Base-by-base conservation (phyloP, 2,888 invertebrate genomes). In the Neoscelio sp. region DNA sequence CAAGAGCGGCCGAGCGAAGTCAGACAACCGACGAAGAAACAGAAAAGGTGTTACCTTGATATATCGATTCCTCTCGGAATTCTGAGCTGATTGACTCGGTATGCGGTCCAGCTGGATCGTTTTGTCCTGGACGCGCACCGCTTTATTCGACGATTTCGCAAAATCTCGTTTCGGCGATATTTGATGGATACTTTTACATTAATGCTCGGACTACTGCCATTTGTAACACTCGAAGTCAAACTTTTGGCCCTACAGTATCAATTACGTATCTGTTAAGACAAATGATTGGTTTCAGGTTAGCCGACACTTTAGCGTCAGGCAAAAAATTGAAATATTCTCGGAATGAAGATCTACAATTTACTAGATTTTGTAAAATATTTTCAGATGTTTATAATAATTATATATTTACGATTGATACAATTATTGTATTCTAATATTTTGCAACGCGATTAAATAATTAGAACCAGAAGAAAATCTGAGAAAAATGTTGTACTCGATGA, bases 1-100 rank as follows among this genome's bases (percentile, higher is more conserved):
- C 67, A 38, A 44, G 18, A 20, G n/a, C 17, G 52, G 8, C 70
- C 7, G 26, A 46, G 40, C 52, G 73, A 64, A 81, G 64, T 67
- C 76, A 62, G 78, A 80, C 73, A 76, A 70, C 68, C 64, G 71
- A 76, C 75, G 68, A 70, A 79, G 80, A 82, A 74, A 74, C 82
- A 78, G 82, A 71, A 73, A 80, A 86, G 85, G 85, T 86, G 85
- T 84, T 86, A 83, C 84, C 83, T 84, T 86, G 85, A 86, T 86
- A 83, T 86, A 86, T 86, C 84, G 85, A 85, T 83, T 83, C 68
- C 83, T 84, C 80, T 80, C 80, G 81, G 83, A 81, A 79, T 80
- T 80, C 80, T 74, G 81, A 75, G 81, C 81, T 81, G 79, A 81
- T 81, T 81, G 81, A 81, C 79, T 79, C 74, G 77, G 79, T 67